These are phyloP conservation scores for Fragum fragum DNA, from an alignment of 2,888 invertebrate genomes.

Conservation along the genomic window DNA sequence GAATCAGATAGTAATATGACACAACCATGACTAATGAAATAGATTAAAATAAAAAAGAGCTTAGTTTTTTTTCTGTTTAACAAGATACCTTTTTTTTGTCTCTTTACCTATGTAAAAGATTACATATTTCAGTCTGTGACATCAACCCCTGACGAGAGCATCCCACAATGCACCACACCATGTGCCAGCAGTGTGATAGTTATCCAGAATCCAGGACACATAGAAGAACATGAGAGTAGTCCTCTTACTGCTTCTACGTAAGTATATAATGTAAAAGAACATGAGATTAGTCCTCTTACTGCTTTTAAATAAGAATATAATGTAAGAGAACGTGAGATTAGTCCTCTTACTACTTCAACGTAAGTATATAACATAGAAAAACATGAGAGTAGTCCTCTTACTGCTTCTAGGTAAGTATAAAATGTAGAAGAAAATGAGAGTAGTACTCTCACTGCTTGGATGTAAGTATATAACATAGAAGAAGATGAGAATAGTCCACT, in stretches of 20 bases:
- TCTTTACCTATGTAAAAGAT: too few species aligned
- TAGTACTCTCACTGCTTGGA: constrained; percentile 91
- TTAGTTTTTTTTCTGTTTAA: too few species aligned
- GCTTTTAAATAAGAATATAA: too few species aligned
- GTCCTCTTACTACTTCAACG: constrained; percentile 91
- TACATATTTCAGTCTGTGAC: constrained; percentile 55
- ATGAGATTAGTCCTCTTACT: constrained; percentile 91
- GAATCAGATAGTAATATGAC: too few species aligned
- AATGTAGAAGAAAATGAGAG: constrained; percentile 88
- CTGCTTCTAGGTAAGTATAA: too few species aligned
- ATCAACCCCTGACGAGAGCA: constrained; percentile 65
- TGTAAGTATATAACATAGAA: constrained; percentile 85
- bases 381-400: constrained; percentile 90
- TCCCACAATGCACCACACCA: constrained; percentile 58
- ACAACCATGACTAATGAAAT: too few species aligned
- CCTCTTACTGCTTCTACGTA: constrained; percentile 91
- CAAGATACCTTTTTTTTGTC: too few species aligned
- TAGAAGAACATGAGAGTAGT: constrained; percentile 89
- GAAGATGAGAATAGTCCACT: constrained; percentile 90
- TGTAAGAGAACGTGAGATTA: constrained; percentile 89
- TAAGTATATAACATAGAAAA: constrained; percentile 74
- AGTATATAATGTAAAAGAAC: constrained; percentile 78
- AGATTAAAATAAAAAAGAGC: too few species aligned
- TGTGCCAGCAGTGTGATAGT: constrained; percentile 71
- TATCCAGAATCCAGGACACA: constrained; percentile 72